Evolutionary conservation across 2,113 vertebrate genomes (phyloP), one percentile per base, ranked within the genome.

Genomic region (Gavia stellata): DNA sequence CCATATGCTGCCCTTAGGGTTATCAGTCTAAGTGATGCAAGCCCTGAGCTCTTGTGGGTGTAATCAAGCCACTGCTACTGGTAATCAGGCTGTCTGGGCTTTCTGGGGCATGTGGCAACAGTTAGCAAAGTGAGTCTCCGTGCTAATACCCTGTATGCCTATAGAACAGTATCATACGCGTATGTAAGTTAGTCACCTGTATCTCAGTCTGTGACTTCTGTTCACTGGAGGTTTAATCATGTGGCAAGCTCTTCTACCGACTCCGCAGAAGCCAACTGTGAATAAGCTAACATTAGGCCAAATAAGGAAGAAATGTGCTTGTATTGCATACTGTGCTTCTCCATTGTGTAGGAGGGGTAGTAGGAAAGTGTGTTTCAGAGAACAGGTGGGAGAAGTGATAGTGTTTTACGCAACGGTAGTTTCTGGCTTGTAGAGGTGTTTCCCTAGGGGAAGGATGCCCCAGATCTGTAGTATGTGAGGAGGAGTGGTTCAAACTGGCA

Each of bases 221-320:
- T 44, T 94, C 72, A 6, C 67, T 96, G 82, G 75, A 74, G 75
- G 50, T 58, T 83, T 91, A 91, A 89, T 94, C 87, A 78, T 80
- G 71, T 91, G 86, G 86, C 78, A 86, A n/a, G 50, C 42, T 95
- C 56, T 81, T 79, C 92, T 94, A 40, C 96, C 87, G 89, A 88
- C 81, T 91, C 71, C 67, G 91, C 42, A 66, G 85, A 81, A 95
- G 25, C 70, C 71, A 63, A 59, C 67, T 94, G 74, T 83, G 95
- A 94, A 80, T 47, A 72, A 90, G 75, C 34, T 73, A 91, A 73
- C 59, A 19, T 62, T 55, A 85, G 77, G 84, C 74, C 31, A 47
- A 96, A 85, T 90, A 97, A 86, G 94, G 89, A 94, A 92, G 87
- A 92, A 95, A 74, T 85, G 87, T 92, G 67, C 49, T 56, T 82